Conservation (phyloP, 2,888 invertebrate species). For the Machimus atricapillus region DNA sequence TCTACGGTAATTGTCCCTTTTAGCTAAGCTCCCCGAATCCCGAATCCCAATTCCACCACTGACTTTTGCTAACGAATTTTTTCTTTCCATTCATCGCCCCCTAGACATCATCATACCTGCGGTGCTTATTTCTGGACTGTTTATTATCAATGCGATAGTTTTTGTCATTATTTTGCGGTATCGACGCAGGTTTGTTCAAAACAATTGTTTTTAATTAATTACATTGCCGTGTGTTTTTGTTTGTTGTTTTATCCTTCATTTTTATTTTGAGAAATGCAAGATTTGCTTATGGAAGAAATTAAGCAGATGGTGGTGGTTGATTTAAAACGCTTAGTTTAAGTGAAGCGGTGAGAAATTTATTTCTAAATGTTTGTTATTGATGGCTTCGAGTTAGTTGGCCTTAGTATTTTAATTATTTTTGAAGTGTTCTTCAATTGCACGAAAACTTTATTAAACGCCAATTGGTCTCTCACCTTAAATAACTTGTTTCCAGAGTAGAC, state of each 20-base stretch:
- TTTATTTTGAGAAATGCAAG: constrained; percentile 12
- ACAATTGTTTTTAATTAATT: background rate
- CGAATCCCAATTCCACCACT: background rate
- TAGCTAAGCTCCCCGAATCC: background rate
- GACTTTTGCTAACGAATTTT: constrained; percentile 23
- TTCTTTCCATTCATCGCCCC: constrained; percentile 15
- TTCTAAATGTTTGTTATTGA: background rate
- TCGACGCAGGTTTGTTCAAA: constrained; percentile 51
- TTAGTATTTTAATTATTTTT: background rate
- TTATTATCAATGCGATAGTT: constrained; percentile 76
- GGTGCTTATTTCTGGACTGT: constrained; percentile 73
- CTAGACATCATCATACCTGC: constrained; percentile 76
- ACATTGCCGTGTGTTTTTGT: background rate
- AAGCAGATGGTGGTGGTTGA: background rate
- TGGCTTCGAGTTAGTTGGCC: background rate
- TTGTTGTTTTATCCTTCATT: background rate
- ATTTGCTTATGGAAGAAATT: background rate
- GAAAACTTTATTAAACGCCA: background rate
- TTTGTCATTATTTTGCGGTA: constrained; percentile 72
- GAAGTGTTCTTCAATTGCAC: background rate
- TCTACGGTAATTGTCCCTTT: constrained; percentile 49
- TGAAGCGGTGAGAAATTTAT: background rate
- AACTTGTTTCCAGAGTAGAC: background rate
- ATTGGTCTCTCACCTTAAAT: background rate
- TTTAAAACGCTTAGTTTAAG: background rate